These are phyloP conservation scores for Zalophus californianus DNA, from an alignment of 2,797 vertebrate genomes.

Conservation along the genomic window DNA sequence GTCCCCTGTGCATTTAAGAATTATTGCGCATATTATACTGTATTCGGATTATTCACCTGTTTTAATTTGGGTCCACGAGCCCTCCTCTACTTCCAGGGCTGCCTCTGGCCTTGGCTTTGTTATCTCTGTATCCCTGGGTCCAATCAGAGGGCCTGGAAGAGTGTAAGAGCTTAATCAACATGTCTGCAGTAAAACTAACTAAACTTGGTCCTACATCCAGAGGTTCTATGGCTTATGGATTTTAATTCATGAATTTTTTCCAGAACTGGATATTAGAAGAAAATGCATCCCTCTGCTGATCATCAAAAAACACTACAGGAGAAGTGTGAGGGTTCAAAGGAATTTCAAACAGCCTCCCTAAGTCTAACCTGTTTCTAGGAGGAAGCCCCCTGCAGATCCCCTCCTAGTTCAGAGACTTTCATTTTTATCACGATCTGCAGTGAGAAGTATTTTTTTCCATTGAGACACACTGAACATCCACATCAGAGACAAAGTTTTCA, in stretches of 20 bases:
- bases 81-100: background rate
- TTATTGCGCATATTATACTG: background rate
- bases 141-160: background rate
- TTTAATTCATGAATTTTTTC: background rate
- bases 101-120: background rate
- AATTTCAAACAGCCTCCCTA: background rate
- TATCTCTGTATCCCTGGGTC: background rate
- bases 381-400: background rate
- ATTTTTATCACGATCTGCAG: background rate
- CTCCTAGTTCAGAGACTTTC: background rate
- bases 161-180: background rate
- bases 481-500: background rate
- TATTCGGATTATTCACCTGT: background rate
- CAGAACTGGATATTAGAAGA: slow-evolving; percentile 20
- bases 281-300: background rate
- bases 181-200: background rate
- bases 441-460: background rate
- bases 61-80: background rate
- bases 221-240: background rate
- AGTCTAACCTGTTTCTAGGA: background rate
- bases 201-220: background rate
- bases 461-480: background rate
- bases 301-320: background rate
- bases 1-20: background rate
- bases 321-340: background rate